phyloP scores from a whole-genome alignment of 1,140 invertebrate genomes.

The Thereuonema tuberculata region DNA sequence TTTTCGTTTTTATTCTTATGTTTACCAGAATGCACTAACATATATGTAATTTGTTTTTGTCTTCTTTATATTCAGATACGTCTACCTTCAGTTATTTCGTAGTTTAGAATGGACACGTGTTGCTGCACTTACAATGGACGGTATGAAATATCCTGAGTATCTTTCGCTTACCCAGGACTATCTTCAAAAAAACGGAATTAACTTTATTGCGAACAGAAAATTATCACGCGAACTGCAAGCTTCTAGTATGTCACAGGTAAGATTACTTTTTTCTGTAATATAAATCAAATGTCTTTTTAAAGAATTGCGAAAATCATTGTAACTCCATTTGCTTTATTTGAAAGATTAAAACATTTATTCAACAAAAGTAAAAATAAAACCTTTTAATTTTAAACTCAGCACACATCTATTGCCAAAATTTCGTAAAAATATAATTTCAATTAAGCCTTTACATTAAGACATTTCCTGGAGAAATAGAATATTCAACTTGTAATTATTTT shows the following conservation, averaged over 20 bases:
- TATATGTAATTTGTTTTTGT: too few species aligned
- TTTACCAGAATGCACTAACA: too few species aligned
- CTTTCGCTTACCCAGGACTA: constrained; percentile 52
- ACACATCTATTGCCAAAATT: too few species aligned
- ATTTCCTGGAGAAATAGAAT: too few species aligned
- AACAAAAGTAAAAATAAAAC: background rate
- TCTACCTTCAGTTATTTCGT: constrained; percentile 50
- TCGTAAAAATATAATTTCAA: too few species aligned
- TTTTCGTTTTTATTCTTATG: too few species aligned
- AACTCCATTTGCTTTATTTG: too few species aligned
- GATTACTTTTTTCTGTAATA: too few species aligned
- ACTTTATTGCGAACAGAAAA: constrained; percentile 53
- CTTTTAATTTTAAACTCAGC: background rate
- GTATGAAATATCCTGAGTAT: constrained; percentile 66
- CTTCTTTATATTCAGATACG: constrained; percentile 34
- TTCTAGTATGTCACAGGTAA: constrained; percentile 14
- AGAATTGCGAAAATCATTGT: too few species aligned
- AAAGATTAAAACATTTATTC: background rate
- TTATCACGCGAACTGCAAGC: constrained; percentile 38
- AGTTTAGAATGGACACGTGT: constrained; percentile 52
- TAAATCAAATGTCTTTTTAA: too few species aligned
- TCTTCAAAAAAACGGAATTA: constrained; percentile 44
- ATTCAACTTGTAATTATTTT: too few species aligned
- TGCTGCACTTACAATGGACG: constrained; percentile 59
- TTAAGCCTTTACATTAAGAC: too few species aligned